phyloP scores from a whole-genome alignment of 1,140 invertebrate genomes.

The Drosophila orosa region DNA sequence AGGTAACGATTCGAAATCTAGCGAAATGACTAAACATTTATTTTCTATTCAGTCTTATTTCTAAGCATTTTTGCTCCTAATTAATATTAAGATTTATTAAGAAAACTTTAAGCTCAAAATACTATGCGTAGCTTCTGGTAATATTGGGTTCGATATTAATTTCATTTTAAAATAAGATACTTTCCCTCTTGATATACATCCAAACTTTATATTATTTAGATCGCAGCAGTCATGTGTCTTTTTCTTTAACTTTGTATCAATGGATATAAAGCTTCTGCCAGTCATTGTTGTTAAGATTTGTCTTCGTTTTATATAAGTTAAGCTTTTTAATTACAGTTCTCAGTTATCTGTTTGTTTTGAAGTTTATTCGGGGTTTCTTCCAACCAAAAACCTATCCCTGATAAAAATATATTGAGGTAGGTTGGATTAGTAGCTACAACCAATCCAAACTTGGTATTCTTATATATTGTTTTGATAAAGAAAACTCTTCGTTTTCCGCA shows the following conservation, averaged over 20 bases:
- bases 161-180: not conserved
- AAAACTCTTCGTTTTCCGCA: not conserved
- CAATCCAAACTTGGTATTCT: not conserved
- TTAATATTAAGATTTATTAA: not conserved
- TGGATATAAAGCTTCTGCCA: not conserved
- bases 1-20: not conserved
- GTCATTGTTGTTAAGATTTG: conserved; percentile 8
- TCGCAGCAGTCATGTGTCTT: not conserved
- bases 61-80: not conserved
- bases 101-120: not conserved
- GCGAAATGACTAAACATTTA: not conserved
- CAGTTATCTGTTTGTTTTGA: not conserved
- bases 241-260: not conserved
- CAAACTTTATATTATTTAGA: not conserved
- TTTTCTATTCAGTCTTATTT: not conserved
- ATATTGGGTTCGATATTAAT: not conserved
- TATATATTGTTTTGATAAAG: not conserved
- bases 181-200: not conserved
- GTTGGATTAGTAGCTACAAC: not conserved
- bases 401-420: conserved; percentile 7
- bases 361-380: not conserved
- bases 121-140: not conserved
- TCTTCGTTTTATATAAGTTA: too few species aligned
- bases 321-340: not conserved
- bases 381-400: not conserved